Base-by-base conservation (phyloP, 1,140 invertebrate species). In the Aethina tumida region DNA sequence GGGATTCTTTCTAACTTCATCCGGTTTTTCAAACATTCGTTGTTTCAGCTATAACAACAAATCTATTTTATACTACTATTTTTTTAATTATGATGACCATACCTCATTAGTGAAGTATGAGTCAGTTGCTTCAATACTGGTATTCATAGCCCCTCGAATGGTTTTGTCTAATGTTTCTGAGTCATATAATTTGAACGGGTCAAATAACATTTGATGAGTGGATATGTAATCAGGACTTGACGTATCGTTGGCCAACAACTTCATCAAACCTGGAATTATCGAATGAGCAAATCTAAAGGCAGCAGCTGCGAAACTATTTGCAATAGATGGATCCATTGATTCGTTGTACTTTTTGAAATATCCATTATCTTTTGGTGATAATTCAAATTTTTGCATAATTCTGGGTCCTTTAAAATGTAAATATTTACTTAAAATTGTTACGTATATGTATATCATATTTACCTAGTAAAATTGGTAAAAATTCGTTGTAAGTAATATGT, bases 271-370 rank as follows among this genome's bases (percentile, higher is more conserved):
- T 47, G 80, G 77, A 35, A 92, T 58, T 3, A 92, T 58, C 0
- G 86, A 90, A 53, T 97, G 93, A 0, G 90, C 93, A 56, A 97
- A 97, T 36, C 90, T 66, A 53, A 89, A 93, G 1, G 84, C 91
- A 2, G 92, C 80, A 0, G 88, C 73, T 0, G 94, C 84, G 68
- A 99, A 99, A 51, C 77, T 79, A 64, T 97, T 97, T 1, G 85
- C 77, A 35, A 97, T 79, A 0, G 77, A 72, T 0, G 93, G 75
- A 64, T 98, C 77, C 3, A 87, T 65, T 4, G 64, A 59, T 0
- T 73, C 60, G 46, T 91, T 70, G 58, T 92, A 92, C 1, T 73
- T 71, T 4, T 66, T 59, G 35, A 77, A 79, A 50, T 74, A 74
- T 0, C 80, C 77, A 0, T 58, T 60, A 6, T 65, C 56, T 8